Evolutionary conservation across 2,113 vertebrate genomes (phyloP).

Genomic region (Morone saxatilis): DNA sequence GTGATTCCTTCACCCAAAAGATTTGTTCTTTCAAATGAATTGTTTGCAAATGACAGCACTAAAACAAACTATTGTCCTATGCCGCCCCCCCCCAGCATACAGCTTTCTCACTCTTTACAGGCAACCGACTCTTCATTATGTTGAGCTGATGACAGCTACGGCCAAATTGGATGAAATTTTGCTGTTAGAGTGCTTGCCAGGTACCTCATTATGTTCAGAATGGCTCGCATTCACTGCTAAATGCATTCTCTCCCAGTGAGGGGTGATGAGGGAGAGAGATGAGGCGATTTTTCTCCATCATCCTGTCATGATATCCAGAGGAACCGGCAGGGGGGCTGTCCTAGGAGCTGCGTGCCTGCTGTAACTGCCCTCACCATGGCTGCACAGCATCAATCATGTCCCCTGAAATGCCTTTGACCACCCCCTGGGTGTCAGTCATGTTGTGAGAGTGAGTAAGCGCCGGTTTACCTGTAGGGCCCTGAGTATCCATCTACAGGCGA

Average conservation of each 20-base stretch:
- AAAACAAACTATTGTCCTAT: no score
- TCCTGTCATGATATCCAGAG: slow-evolving; percentile 30
- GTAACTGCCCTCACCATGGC: background rate
- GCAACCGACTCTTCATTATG: background rate
- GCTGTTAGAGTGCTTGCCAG: slow-evolving; percentile 31
- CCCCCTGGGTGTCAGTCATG: background rate
- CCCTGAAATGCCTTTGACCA: background rate
- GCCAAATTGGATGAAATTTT: slow-evolving; percentile 37
- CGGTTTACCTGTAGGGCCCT: background rate
- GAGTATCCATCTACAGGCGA: background rate
- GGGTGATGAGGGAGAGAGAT: slow-evolving; percentile 32
- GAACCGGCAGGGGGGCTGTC: background rate
- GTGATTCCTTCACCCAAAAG: no score
- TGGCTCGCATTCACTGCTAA: slow-evolving; percentile 39
- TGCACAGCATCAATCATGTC: slow-evolving; percentile 23
- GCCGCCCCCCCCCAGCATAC: background rate
- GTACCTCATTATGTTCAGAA: slow-evolving; percentile 46
- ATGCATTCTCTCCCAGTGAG: slow-evolving; percentile 40
- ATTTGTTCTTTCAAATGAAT: no score
- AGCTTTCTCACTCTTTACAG: background rate
- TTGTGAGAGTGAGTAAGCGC: background rate
- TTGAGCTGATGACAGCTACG: slow-evolving; percentile 19
- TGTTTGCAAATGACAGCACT: no score
- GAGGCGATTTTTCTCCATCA: slow-evolving; percentile 48
- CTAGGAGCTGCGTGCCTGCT: background rate